Evolutionary conservation across 2,888 invertebrate species (phyloP), one percentile per base, ranked within the genome.

Genomic region (Clepsis dumicolana): DNA sequence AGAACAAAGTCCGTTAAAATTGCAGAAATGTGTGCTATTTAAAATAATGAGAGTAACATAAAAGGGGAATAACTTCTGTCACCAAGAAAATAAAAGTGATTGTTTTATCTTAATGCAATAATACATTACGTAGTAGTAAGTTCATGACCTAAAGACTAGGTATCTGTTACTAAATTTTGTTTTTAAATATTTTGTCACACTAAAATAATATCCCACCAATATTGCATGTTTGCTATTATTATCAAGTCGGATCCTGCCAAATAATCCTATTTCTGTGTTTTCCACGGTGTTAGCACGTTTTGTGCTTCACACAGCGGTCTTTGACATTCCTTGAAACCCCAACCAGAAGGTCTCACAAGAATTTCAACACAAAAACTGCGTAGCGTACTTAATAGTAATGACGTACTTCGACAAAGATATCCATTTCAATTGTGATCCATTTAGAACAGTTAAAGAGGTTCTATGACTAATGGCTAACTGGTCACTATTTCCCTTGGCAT

Each of bases 401-500:
- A 35, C 35, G 41, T 41, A 16, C n/a, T 4, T 7, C 41, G 2
- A 18, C 44, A 18, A 1, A 21, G 21, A 48, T 48, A 48, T 48
- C 48, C 12, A n/a, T 48, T 21, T 12, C 12, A 48, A 57, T 50
- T 48, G 44, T 12, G 56, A 50, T 64, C 48, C 25, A 24, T 16
- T 16, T 24, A 32, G 2, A 44, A n/a, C 16, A 25, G 64, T 57
- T 48, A 48, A 48, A 48, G 48, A 48, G 12, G 21, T 48, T 48
- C 21, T 48, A 48, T 48, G 48, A 48, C 21, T 48, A 48, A 21
- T 21, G 44, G 8, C 18, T 41, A 16, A 41, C n/a, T 18, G 16
- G 44, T 48, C 44, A 21, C 48, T 21, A 48, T 48, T 48, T 48
- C 48, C 48, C 48, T 48, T 21, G 48, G 48, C 48, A 48, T 48